Percentiles rank a stretch among this genome's conserved stretches.
Evolutionary conservation across 2,888 invertebrate genomes (phyloP).

Genomic region (Oscheius myriophilus): DNA sequence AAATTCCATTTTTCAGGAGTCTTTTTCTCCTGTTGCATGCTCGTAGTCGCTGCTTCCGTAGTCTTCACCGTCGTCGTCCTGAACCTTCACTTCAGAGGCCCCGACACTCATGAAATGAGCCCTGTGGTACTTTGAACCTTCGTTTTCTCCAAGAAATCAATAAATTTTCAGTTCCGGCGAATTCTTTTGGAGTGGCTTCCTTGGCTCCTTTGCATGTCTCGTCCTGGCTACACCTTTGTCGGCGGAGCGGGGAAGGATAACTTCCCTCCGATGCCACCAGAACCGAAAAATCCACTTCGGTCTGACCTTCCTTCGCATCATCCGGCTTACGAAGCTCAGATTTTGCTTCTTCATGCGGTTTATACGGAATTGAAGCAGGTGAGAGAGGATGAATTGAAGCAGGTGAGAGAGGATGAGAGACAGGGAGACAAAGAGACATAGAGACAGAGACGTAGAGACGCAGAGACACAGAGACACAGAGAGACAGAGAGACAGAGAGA

Average conservation of each 20-base stretch:
- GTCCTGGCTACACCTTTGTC: constrained; percentile 60
- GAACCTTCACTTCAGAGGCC: constrained; percentile 63
- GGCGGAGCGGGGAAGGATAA: constrained; percentile 40
- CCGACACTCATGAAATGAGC: constrained; percentile 65
- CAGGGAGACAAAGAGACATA: no score
- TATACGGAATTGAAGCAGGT: constrained; percentile 58
- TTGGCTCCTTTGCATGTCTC: constrained; percentile 65
- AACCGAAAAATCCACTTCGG: constrained; percentile 37
- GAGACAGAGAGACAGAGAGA: not conserved
- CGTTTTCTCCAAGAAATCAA: not conserved
- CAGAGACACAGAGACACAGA: no score
- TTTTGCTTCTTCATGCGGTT: constrained; percentile 57
- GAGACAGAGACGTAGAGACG: no score
- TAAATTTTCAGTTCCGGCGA: constrained; percentile 36
- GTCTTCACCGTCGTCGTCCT: constrained; percentile 68
- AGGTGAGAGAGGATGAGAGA: constrained; percentile 5
- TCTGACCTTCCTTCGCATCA: constrained; percentile 43
- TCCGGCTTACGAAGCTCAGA: constrained; percentile 60
- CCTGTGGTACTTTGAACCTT: constrained; percentile 42
- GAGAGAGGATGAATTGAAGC: constrained; percentile 47
- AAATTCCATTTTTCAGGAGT: constrained; percentile 52
- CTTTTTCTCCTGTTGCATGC: constrained; percentile 68
- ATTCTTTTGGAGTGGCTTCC: constrained; percentile 66
- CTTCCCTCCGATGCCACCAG: constrained; percentile 36
- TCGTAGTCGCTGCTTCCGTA: constrained; percentile 65